phyloP scores from a whole-genome alignment of 2,797 vertebrate species.

The Etheostoma nigrum region DNA sequence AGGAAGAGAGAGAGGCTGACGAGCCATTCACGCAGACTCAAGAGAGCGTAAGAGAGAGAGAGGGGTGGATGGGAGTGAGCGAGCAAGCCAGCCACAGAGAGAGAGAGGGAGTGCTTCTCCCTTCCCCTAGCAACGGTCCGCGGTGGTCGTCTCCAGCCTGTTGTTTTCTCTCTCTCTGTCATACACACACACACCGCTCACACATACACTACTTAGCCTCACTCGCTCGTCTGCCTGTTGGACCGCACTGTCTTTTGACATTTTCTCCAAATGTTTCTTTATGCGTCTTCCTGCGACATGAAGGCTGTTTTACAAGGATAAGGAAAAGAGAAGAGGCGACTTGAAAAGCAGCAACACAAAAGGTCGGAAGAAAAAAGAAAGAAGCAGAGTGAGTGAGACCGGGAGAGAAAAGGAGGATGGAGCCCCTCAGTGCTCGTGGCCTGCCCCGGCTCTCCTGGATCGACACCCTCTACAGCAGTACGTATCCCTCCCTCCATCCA shows the following conservation, averaged over 20 bases:
- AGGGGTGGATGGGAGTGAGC: slow-evolving; percentile 57
- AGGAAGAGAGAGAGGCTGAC: slow-evolving; percentile 32
- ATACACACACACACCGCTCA: slow-evolving; percentile 30
- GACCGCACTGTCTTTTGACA: slow-evolving; percentile 58
- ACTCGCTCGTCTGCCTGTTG: slow-evolving; percentile 62
- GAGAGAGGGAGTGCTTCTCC: slow-evolving; percentile 77
- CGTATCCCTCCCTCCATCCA: slow-evolving; percentile 73
- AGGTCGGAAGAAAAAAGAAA: slow-evolving; percentile 64
- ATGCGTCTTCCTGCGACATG: slow-evolving; percentile 63
- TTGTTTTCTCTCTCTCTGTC: slow-evolving; percentile 70
- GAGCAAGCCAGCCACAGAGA: slow-evolving; percentile 61
- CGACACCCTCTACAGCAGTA: slow-evolving; percentile 99
- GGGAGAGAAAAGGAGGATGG: slow-evolving; percentile 87
- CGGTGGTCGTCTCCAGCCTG: slow-evolving; percentile 81
- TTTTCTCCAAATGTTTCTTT: slow-evolving; percentile 52
- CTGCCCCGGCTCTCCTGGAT: slow-evolving; percentile 98
- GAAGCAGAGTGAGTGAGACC: slow-evolving; percentile 55
- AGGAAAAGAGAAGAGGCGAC: slow-evolving; percentile 25
- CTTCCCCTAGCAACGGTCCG: slow-evolving; percentile 87
- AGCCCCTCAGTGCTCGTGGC: slow-evolving; percentile 94
- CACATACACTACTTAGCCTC: slow-evolving; percentile 34
- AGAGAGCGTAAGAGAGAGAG: slow-evolving; percentile 13
- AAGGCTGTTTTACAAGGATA: slow-evolving; percentile 63
- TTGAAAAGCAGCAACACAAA: slow-evolving; percentile 27
- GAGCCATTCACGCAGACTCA: slow-evolving; percentile 30